Conservation (phyloP, 2,113 vertebrate species). For the Nyctereutes procyonoides region DNA sequence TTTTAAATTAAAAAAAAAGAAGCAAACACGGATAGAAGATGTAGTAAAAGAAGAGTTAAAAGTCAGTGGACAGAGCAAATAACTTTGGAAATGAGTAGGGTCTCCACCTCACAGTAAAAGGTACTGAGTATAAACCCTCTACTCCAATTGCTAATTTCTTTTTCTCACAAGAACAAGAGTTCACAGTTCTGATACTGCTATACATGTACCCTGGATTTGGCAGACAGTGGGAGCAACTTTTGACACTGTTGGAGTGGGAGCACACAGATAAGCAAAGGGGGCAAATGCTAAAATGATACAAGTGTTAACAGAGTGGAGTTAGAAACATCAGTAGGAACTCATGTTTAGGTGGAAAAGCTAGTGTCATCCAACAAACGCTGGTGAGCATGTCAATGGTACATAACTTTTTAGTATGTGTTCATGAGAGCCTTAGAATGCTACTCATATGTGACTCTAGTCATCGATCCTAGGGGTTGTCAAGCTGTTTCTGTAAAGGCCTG, state of each 20-base stretch:
- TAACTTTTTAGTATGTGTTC: background rate
- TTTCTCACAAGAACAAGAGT: background rate
- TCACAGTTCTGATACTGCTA: background rate
- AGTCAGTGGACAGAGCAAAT: background rate
- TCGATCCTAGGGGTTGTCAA: background rate
- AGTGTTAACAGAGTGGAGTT: background rate
- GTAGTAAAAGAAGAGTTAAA: background rate
- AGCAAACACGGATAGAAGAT: background rate
- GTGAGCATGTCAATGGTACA: no score
- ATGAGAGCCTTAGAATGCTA: background rate
- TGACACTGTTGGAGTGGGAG: background rate
- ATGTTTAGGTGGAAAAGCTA: background rate
- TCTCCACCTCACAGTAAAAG: background rate
- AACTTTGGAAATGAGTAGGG: background rate
- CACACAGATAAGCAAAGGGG: background rate
- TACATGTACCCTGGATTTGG: background rate
- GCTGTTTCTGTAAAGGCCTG: background rate
- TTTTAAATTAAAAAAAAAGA: background rate
- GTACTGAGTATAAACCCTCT: background rate
- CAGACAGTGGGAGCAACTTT: background rate
- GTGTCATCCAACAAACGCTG: background rate
- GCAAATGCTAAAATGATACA: background rate
- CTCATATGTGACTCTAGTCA: background rate
- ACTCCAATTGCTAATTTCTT: background rate
- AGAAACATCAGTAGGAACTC: background rate